These are phyloP conservation scores for Carcina quercana DNA, from an alignment of 2,888 invertebrate species.

Conservation along the genomic window DNA sequence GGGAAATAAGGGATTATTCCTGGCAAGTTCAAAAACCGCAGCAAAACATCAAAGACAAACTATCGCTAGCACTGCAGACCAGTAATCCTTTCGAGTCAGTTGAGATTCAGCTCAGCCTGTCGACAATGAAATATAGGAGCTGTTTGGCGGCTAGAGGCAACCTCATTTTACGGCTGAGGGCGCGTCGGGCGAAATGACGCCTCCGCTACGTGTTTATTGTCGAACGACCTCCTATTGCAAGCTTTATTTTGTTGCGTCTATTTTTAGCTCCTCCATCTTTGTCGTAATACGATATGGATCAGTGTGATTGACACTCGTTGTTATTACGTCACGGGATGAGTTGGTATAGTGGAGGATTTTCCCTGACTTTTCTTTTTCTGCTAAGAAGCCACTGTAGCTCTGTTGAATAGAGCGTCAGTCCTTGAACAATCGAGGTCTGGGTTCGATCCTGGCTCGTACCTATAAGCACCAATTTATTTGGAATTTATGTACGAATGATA, in stretches of 20 bases:
- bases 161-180: constrained; percentile 37
- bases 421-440: too few species aligned
- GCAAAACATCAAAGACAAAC: neutral
- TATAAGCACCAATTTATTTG: too few species aligned
- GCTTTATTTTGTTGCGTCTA: constrained; percentile 25
- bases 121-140: constrained; percentile 38
- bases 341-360: too few species aligned
- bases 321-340: too few species aligned
- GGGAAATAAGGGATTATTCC: too few species aligned
- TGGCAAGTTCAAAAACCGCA: too few species aligned
- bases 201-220: constrained; percentile 30
- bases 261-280: constrained; percentile 20
- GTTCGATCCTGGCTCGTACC: too few species aligned
- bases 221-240: constrained; percentile 22
- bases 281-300: constrained; percentile 4
- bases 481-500: too few species aligned
- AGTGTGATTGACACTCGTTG: too few species aligned
- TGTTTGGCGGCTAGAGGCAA: constrained; percentile 30
- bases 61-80: neutral
- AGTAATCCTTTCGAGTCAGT: constrained; percentile 27
- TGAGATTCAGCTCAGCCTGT: constrained; percentile 30
- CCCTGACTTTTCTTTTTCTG: too few species aligned
- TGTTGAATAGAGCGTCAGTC: too few species aligned
- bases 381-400: too few species aligned
- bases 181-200: constrained; percentile 17